Conservation (phyloP, 1,140 invertebrate species). For the Pissodes strobi region DNA sequence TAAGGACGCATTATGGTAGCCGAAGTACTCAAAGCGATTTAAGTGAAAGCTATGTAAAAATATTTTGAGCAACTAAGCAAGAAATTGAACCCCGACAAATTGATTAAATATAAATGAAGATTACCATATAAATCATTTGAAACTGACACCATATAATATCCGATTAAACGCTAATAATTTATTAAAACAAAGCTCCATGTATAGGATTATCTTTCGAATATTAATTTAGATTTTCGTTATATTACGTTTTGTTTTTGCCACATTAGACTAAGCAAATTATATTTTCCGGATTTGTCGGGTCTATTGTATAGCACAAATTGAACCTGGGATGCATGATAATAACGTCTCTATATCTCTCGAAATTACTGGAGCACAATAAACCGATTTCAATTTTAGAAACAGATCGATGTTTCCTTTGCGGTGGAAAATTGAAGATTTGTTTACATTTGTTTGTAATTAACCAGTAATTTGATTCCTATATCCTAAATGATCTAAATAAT, state of each 20-base stretch:
- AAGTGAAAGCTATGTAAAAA: too few relatives aligned
- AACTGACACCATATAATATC: too few relatives aligned
- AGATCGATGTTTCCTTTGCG: conserved; percentile 31
- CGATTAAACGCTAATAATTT: too few relatives aligned
- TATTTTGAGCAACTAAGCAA: too few relatives aligned
- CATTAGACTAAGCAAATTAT: conserved; percentile 27
- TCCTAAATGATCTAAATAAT: too few relatives aligned
- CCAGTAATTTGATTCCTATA: too few relatives aligned
- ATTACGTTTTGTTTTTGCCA: conserved; percentile 25
- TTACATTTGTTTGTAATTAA: background rate
- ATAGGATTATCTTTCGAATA: conserved; percentile 9
- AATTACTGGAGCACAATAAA: conserved; percentile 45
- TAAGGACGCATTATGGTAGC: too few relatives aligned
- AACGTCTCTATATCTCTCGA: conserved; percentile 39
- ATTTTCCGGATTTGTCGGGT: conserved; percentile 21
- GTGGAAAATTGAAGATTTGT: background rate
- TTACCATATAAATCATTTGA: too few relatives aligned
- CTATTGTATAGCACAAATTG: conserved; percentile 32
- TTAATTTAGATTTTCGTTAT: conserved; percentile 32
- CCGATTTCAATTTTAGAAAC: conserved; percentile 42
- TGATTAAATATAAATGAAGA: too few relatives aligned
- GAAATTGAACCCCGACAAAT: too few relatives aligned
- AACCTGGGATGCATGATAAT: conserved; percentile 40
- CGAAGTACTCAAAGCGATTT: too few relatives aligned
- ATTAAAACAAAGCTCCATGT: too few relatives aligned